A percentile compares a stretch with the other conserved stretches of the same genome.
These are phyloP conservation scores for Platyscapa corneri DNA, from an alignment of 1,140 invertebrate genomes.

Conservation along the genomic window DNA sequence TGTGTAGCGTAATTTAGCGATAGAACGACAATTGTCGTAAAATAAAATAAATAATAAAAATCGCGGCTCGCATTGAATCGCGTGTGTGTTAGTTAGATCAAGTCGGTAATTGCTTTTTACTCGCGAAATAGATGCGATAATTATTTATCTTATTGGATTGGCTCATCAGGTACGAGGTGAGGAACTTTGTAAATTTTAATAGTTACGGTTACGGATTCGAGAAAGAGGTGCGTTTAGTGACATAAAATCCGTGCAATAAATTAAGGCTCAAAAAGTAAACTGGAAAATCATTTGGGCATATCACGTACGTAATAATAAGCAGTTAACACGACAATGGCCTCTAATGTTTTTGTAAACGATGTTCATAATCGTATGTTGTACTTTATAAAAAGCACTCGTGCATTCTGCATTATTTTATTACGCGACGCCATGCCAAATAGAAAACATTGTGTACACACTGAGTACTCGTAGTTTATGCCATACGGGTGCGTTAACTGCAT, in stretches of 20 bases:
- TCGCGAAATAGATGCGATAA: too few species aligned
- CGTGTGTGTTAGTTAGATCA: too few species aligned
- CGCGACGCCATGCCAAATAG: neutral
- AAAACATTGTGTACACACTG: neutral
- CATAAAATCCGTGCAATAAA: neutral
- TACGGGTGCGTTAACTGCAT: slow-evolving; percentile 29
- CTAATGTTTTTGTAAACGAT: neutral
- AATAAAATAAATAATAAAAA: too few species aligned
- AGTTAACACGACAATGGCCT: neutral
- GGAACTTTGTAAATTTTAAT: too few species aligned
- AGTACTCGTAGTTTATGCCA: slow-evolving; percentile 2
- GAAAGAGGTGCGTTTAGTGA: neutral
- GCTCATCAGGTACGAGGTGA: too few species aligned
- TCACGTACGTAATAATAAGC: neutral
- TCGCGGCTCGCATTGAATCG: too few species aligned
- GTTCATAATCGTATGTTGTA: neutral
- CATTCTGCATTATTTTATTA: slow-evolving; percentile 17
- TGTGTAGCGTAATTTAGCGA: too few species aligned
- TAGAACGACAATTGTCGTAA: too few species aligned
- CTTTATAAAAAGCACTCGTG: neutral
- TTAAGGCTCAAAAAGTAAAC: neutral
- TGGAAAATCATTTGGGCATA: neutral
- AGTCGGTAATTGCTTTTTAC: too few species aligned
- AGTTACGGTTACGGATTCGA: too few species aligned
- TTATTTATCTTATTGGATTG: too few species aligned